Conservation (phyloP, 2,888 invertebrate species). For the Noctua pronuba region DNA sequence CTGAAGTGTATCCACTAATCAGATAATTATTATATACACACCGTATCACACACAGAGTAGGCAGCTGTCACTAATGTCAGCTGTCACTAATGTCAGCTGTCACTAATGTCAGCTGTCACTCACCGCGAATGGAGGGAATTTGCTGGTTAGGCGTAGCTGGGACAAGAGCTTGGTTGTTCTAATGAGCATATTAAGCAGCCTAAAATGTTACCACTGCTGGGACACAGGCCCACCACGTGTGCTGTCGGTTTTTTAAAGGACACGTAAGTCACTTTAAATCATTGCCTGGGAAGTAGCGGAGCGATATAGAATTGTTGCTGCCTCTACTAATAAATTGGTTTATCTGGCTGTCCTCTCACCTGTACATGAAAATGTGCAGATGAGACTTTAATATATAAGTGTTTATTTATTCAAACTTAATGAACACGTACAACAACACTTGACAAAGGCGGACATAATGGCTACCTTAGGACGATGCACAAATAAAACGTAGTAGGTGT, state of each 20-base stretch:
- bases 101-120: neutral
- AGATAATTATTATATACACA: neutral
- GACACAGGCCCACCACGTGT: no score
- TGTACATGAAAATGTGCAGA: neutral
- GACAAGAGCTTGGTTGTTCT: neutral
- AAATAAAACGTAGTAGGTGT: neutral
- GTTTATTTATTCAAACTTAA: no score
- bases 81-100: neutral
- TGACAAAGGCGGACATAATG: neutral
- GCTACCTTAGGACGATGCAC: neutral
- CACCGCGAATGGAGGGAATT: neutral
- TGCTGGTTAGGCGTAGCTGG: neutral
- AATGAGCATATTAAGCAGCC: no score
- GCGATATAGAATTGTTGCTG: slow-evolving; percentile 70
- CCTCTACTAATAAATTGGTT: slow-evolving; percentile 77
- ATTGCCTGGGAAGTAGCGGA: no score
- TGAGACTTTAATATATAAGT: no score
- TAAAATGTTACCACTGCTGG: no score
- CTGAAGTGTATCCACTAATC: neutral
- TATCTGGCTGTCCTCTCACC: slow-evolving; percentile 56
- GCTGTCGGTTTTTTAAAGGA: no score
- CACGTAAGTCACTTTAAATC: no score
- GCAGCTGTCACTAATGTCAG: neutral
- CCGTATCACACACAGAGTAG: neutral
- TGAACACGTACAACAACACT: neutral